These are phyloP conservation scores for Euphonia xanthogaster DNA, from an alignment of 2,797 vertebrate species.

Conservation along the genomic window DNA sequence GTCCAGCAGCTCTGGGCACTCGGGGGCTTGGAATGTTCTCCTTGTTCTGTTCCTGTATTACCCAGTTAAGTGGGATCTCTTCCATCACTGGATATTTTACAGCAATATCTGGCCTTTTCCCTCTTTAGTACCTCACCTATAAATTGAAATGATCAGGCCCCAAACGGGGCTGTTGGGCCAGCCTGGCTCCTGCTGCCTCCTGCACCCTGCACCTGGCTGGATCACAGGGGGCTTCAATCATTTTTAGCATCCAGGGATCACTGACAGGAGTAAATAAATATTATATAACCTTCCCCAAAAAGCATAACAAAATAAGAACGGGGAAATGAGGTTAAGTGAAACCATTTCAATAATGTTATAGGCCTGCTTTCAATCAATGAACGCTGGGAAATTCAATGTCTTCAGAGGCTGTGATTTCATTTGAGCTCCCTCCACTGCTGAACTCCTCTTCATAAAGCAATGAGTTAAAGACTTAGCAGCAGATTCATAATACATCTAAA, in stretches of 20 bases:
- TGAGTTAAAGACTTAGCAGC: slow-evolving; percentile 28
- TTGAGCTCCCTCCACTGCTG: neutral
- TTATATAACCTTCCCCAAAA: slow-evolving; percentile 6
- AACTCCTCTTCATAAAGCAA: slow-evolving; percentile 18
- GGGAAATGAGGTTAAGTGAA: slow-evolving; percentile 46
- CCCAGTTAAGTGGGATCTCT: neutral
- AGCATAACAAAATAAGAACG: slow-evolving; percentile 2
- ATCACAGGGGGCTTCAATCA: neutral
- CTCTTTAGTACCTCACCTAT: neutral
- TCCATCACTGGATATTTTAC: neutral
- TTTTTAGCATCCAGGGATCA: neutral
- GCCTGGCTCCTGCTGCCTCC: neutral
- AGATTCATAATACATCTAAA: slow-evolving; percentile 15
- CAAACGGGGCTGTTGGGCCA: neutral
- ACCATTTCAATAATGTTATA: neutral
- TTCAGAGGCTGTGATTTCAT: neutral
- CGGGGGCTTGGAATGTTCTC: neutral
- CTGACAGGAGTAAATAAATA: neutral
- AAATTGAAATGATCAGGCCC: neutral
- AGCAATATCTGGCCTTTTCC: neutral
- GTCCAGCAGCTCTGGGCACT: neutral
- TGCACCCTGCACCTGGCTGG: neutral
- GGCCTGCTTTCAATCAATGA: slow-evolving; percentile 24
- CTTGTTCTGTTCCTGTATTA: neutral
- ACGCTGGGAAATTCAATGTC: neutral